Evolutionary conservation across 2,797 vertebrate species (phyloP).

Genomic region (Scarus forsteni): DNA sequence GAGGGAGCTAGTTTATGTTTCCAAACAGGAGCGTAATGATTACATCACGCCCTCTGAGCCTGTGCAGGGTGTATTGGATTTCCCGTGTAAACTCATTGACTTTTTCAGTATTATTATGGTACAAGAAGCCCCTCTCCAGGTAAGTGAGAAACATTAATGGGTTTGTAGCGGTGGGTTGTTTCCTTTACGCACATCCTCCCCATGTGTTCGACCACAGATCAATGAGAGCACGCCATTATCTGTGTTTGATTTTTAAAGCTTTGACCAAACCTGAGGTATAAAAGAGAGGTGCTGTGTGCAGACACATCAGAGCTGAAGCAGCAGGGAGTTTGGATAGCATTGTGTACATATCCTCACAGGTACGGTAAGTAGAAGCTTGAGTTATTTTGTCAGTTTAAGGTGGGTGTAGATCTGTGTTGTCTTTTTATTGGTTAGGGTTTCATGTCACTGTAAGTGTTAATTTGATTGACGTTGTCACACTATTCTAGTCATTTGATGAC

Average conservation of each 20-base stretch:
- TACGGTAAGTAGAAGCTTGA: slow-evolving; percentile 12
- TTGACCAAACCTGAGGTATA: slow-evolving; percentile 52
- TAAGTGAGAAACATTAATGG: slow-evolving; percentile 43
- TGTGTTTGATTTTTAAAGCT: slow-evolving; percentile 43
- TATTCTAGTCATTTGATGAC: no score
- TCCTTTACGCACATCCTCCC: slow-evolving; percentile 71
- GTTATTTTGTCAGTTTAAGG: background rate
- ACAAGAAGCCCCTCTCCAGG: slow-evolving; percentile 44
- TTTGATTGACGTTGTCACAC: no score
- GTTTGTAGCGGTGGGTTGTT: slow-evolving; percentile 26
- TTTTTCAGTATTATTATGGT: slow-evolving; percentile 66
- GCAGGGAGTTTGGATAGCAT: slow-evolving; percentile 14
- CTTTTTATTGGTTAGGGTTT: no score
- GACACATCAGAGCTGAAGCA: background rate
- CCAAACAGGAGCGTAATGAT: background rate
- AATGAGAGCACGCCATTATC: slow-evolving; percentile 62
- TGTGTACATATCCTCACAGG: slow-evolving; percentile 35
- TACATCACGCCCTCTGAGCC: slow-evolving; percentile 22
- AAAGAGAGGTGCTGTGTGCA: slow-evolving; percentile 30
- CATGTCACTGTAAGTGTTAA: no score
- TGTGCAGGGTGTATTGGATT: slow-evolving; percentile 61
- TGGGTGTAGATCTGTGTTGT: no score
- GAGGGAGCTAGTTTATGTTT: background rate
- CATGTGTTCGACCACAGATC: slow-evolving; percentile 50
- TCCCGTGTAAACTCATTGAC: slow-evolving; percentile 65